These are phyloP conservation scores for Schrankia costaestrigalis DNA, from an alignment of 2,888 invertebrate species.

Conservation along the genomic window DNA sequence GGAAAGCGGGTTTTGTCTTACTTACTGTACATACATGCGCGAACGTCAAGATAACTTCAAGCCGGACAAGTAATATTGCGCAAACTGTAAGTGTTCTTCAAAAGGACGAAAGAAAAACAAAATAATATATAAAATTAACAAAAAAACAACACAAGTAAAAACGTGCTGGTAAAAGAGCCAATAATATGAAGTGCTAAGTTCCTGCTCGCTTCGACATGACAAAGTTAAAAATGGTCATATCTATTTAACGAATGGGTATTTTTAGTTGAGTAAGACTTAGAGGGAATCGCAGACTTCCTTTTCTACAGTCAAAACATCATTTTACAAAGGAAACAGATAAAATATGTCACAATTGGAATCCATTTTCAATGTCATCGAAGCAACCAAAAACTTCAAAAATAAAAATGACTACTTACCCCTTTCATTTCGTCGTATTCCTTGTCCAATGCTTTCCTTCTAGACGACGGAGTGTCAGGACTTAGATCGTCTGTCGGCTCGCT, in stretches of 20 bases:
- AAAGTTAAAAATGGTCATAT: too few species aligned
- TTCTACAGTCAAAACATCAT: too few species aligned
- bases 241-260: too few species aligned
- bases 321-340: too few species aligned
- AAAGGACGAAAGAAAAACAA: not conserved
- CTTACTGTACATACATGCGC: too few species aligned
- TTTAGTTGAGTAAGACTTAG: too few species aligned
- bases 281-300: too few species aligned
- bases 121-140: conserved; percentile 5
- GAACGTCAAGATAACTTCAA: too few species aligned
- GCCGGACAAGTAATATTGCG: too few species aligned
- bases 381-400: conserved; percentile 18
- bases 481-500: conserved; percentile 67
- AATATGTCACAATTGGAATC: not conserved
- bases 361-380: conserved; percentile 18
- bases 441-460: conserved; percentile 60
- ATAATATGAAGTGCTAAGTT: conserved; percentile 30
- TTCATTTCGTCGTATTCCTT: conserved; percentile 64
- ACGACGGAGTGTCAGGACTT: conserved; percentile 63
- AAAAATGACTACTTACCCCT: conserved; percentile 59
- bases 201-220: conserved; percentile 14
- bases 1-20: too few species aligned
- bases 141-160: conserved; percentile 16
- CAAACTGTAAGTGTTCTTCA: too few species aligned
- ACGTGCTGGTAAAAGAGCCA: conserved; percentile 41